These are phyloP conservation scores for Holothuria scabra DNA, from an alignment of 53 echinoderm and acorn worm genomes.

Conservation along the genomic window DNA sequence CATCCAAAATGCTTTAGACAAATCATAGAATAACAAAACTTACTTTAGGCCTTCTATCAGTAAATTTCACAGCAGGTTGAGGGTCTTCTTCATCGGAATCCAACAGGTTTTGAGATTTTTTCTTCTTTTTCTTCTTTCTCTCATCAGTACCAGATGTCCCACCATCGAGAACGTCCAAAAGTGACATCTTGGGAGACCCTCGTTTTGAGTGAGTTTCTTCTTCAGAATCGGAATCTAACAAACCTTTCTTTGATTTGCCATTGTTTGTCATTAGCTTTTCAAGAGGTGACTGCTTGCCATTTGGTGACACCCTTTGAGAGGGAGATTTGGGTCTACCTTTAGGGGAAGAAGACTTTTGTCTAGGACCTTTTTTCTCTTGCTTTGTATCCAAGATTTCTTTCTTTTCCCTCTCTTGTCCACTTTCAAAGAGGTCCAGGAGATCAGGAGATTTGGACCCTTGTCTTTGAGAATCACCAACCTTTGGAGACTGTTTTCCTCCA, in stretches of 20 bases:
- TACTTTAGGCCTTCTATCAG: constrained; percentile 90
- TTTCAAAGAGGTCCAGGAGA: constrained; percentile 5
- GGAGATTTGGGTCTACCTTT: not conserved
- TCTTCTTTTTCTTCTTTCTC: constrained; percentile 73
- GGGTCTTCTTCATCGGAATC: constrained; percentile 61
- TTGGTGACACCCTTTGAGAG: constrained; percentile 4
- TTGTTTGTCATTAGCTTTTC: not conserved
- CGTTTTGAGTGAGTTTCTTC: constrained; percentile 1
- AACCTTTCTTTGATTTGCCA: constrained; percentile 42
- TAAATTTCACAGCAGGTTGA: constrained; percentile 70
- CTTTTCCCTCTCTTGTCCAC: not conserved
- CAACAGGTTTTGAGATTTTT: constrained; percentile 46
- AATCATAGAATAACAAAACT: not conserved
- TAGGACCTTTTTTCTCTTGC: no score
- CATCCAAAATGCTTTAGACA: no score
- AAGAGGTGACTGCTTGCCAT: constrained; percentile 35
- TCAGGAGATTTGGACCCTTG: not conserved
- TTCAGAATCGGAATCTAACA: constrained; percentile 57
- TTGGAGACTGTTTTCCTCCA: not conserved
- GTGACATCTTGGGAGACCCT: constrained; percentile 55
- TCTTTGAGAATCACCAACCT: not conserved
- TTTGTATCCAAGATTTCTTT: not conserved
- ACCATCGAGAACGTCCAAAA: constrained; percentile 82
- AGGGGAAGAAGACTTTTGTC: constrained; percentile 50
- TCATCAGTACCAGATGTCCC: constrained; percentile 23